phyloP scores from a whole-genome alignment of 2,113 vertebrate species.

The Caloenas nicobarica region DNA sequence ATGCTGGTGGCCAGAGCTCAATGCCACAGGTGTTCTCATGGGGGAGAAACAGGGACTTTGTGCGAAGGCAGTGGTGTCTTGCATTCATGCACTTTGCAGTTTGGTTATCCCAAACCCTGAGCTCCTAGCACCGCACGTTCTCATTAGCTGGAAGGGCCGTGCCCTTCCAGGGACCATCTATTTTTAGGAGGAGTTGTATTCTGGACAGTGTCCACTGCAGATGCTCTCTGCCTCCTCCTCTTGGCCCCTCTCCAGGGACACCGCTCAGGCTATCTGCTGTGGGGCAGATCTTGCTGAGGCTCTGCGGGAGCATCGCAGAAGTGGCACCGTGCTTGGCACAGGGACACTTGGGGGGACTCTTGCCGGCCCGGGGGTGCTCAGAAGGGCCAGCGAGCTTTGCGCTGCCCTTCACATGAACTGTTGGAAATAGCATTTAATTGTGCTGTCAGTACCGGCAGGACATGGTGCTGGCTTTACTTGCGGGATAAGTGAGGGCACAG shows the following conservation, averaged over 20 bases:
- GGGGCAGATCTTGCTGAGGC: background rate
- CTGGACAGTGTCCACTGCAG: slow-evolving; percentile 55
- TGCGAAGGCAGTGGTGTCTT: background rate
- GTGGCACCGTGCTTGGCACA: accelerated
- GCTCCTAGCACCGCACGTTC: background rate
- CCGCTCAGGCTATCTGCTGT: background rate
- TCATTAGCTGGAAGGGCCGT: background rate
- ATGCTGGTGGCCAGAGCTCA: accelerated
- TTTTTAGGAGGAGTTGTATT: slow-evolving; percentile 60
- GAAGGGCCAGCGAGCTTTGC: accelerated
- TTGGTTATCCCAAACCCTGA: background rate
- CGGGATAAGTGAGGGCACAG: background rate
- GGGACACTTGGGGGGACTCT: background rate
- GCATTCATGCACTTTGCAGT: background rate
- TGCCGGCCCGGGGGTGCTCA: accelerated
- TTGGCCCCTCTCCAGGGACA: slow-evolving; percentile 22
- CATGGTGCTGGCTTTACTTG: background rate
- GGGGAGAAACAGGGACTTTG: background rate
- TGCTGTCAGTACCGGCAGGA: background rate
- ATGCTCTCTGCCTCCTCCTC: slow-evolving; percentile 49
- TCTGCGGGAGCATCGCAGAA: accelerated
- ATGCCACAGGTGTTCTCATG: background rate
- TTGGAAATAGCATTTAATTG: background rate
- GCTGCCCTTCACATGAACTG: background rate
- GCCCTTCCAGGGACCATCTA: slow-evolving; percentile 48